Conservation (phyloP, 2,888 invertebrate genomes). For the Harmothoe impar region DNA sequence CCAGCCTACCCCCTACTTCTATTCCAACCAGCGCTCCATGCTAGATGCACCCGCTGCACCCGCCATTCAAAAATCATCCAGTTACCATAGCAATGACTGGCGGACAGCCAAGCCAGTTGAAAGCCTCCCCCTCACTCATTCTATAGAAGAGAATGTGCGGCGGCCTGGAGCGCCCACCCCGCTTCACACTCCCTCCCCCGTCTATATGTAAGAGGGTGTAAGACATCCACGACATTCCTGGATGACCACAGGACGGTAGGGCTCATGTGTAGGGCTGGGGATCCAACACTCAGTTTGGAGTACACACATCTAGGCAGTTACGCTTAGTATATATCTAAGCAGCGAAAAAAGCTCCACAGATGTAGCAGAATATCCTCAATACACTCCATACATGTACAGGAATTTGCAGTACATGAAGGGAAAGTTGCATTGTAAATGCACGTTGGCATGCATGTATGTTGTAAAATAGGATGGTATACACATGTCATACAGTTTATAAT, state of each 20-base stretch:
- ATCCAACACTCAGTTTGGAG: not conserved
- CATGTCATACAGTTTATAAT: too few species aligned
- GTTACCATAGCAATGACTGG: constrained; percentile 61
- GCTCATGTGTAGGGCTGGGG: not conserved
- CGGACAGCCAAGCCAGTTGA: constrained; percentile 36
- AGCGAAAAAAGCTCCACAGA: too few species aligned
- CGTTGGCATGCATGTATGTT: too few species aligned
- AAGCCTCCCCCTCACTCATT: constrained; percentile 7
- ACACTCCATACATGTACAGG: too few species aligned
- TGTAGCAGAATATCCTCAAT: too few species aligned
- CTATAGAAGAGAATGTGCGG: not conserved
- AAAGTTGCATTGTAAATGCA: too few species aligned
- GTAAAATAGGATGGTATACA: too few species aligned
- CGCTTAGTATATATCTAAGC: too few species aligned
- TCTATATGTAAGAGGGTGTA: not conserved
- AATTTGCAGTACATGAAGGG: too few species aligned
- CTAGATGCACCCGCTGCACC: constrained; percentile 56
- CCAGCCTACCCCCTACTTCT: constrained; percentile 11
- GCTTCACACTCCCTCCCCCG: not conserved
- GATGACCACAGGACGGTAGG: constrained; percentile 28
- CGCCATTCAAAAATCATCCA: constrained; percentile 60
- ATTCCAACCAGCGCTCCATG: constrained; percentile 53
- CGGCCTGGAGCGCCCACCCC: not conserved
- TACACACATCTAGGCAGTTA: not conserved
- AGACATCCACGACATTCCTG: constrained; percentile 23